A percentile compares a stretch with the other conserved stretches of the same genome.
Conservation (phyloP, 2,113 vertebrate species). For the Dolichotis patagonum region DNA sequence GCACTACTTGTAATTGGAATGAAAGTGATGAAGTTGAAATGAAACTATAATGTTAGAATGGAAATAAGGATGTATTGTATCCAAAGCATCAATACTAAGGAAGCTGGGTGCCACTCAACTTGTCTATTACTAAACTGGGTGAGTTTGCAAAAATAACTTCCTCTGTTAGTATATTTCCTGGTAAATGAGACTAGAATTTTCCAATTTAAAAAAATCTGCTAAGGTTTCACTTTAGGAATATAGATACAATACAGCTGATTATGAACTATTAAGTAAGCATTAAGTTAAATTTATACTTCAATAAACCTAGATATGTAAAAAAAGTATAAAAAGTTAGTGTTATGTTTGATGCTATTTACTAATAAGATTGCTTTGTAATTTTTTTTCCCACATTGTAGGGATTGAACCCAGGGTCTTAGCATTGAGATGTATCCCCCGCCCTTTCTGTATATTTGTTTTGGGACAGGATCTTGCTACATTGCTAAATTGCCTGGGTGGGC, state of each 20-base stretch:
- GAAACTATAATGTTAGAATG: neutral
- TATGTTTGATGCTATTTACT: conserved; percentile 49
- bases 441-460: no score
- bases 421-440: no score
- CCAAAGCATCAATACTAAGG: no score
- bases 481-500: no score
- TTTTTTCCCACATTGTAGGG: neutral
- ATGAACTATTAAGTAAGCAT: neutral
- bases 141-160: conserved; percentile 36
- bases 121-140: neutral
- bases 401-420: no score
- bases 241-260: neutral
- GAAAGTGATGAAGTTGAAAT: neutral
- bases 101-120: no score
- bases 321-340: conserved; percentile 3
- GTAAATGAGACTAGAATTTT: conserved; percentile 46
- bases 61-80: no score
- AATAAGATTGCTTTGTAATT: neutral
- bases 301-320: conserved; percentile 5
- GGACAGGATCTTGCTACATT: no score
- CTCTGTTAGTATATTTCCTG: conserved; percentile 53
- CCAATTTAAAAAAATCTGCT: neutral
- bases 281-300: conserved; percentile 30
- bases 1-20: neutral
- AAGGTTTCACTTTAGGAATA: conserved; percentile 20